These are phyloP conservation scores for Strongylocentrotus purpuratus DNA, from an alignment of 35 echinoderm and acorn worm genomes.

Conservation along the genomic window DNA sequence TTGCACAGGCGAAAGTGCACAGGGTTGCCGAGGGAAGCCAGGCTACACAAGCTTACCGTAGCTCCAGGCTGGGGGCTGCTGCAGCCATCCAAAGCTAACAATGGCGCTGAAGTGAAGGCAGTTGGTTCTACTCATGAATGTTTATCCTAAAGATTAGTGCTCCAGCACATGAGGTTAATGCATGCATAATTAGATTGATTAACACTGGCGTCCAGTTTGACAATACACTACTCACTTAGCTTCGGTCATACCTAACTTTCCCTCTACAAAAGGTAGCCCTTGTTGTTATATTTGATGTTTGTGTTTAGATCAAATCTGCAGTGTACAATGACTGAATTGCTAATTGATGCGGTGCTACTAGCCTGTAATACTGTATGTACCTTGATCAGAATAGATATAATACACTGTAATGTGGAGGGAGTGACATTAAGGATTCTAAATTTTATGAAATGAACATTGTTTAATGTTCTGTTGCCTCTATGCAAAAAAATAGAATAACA, in stretches of 20 bases:
- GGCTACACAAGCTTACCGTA: neutral
- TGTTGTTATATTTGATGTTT: neutral
- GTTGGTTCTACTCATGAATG: constrained; percentile 32
- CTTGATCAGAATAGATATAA: too few relatives aligned
- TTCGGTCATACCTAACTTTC: neutral
- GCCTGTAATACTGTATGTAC: neutral
- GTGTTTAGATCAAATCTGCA: neutral
- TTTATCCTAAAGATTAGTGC: constrained; percentile 49
- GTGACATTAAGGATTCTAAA: neutral
- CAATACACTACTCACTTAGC: neutral
- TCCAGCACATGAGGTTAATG: constrained; percentile 37
- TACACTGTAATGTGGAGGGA: neutral
- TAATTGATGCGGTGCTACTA: neutral
- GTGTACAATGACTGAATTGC: neutral
- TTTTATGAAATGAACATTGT: neutral
- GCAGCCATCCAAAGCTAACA: constrained; percentile 27
- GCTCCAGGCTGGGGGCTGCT: neutral
- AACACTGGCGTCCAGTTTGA: constrained; percentile 24
- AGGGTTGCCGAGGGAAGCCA: neutral
- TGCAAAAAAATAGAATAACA: neutral
- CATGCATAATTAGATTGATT: constrained; percentile 58
- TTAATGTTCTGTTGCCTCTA: neutral
- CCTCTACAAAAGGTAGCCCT: neutral
- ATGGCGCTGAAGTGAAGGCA: constrained; percentile 16
- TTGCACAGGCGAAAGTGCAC: constrained; percentile 22